Evolutionary conservation across 35 echinoderm and acorn worm species (phyloP), one percentile per base, ranked within the genome.

Genomic region (Acanthaster planci): DNA sequence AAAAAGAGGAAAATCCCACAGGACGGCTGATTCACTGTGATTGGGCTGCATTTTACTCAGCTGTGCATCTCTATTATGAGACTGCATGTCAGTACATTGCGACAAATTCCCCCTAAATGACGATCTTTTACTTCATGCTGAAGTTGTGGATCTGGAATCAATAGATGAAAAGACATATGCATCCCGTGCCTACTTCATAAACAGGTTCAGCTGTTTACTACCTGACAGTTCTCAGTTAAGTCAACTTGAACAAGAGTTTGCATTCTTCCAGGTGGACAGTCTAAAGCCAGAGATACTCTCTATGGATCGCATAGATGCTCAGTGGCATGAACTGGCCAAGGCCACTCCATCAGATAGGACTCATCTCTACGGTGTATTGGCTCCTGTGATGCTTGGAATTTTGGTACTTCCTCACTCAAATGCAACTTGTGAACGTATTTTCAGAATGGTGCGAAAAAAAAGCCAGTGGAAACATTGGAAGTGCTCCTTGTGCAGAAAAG

Each of bases 351-450:
- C 15, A 57, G 50, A 68, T 60, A 64, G 84, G 15, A 67, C 8
- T 3, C 67, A 50, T 19, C 68, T 47, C 40, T 85, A 85, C n/a
- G 51, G 38, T 2, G 26, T 29, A 22, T 76, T 77, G 84, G 58
- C 64, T 5, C 30, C 27, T 10, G 84, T 85, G 6, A 77, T 85
- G 60, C 38, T 42, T 37, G 60, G 84, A 2, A 19, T 76, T 0
- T 40, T 85, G 42, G 84, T 86, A 1, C 77, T 78, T 16, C 84
- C 84, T 21, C 84, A 86, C 34, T 77, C 64, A 42, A 86, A 86
- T 86, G 84, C 84, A 5, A 67, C 50, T 55, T 86, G 84, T 78
- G 72, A 78, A 42, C 26, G 75, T 31, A 47, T 78, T 1, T 78
- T 86, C 21, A 77, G 64, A 8, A 67, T 53, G 9, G 67, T 86